Percentiles rank a stretch among this genome's conserved stretches.
These are phyloP conservation scores for Limosa lapponica DNA, from an alignment of 2,797 vertebrate genomes.

Conservation along the genomic window DNA sequence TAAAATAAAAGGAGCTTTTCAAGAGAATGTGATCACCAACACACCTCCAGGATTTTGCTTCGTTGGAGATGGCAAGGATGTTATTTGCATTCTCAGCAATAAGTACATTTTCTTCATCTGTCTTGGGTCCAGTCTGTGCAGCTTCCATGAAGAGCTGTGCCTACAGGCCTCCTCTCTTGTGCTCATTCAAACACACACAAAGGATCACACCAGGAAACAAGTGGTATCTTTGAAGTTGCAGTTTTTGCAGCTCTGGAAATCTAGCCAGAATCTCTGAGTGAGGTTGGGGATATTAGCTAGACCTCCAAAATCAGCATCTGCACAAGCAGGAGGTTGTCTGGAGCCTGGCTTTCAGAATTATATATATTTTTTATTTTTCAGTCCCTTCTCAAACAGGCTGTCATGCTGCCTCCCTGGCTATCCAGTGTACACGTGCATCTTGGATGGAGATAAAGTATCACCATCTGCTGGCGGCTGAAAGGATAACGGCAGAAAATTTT, in stretches of 20 bases:
- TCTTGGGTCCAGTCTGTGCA: neutral
- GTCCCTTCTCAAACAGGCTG: neutral
- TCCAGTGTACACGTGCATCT: accelerated
- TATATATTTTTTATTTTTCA: neutral
- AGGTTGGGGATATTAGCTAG: neutral
- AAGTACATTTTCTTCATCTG: neutral
- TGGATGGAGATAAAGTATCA: constrained; percentile 6
- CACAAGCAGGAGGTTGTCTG: neutral
- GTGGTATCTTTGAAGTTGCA: neutral
- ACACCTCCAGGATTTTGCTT: neutral
- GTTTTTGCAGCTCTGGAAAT: neutral
- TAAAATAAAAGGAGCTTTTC: neutral
- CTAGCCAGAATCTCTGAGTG: neutral
- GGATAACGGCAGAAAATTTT: neutral
- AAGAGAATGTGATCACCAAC: neutral
- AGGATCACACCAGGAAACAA: neutral
- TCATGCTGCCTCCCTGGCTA: neutral
- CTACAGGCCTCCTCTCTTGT: neutral
- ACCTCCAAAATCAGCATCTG: neutral
- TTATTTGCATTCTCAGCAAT: neutral
- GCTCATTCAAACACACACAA: neutral
- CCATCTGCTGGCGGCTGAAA: constrained; percentile 42
- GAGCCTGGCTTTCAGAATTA: neutral
- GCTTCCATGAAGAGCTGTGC: neutral
- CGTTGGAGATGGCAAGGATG: neutral